phyloP scores from a whole-genome alignment of 2,797 vertebrate species.

The Danionella dracula region DNA sequence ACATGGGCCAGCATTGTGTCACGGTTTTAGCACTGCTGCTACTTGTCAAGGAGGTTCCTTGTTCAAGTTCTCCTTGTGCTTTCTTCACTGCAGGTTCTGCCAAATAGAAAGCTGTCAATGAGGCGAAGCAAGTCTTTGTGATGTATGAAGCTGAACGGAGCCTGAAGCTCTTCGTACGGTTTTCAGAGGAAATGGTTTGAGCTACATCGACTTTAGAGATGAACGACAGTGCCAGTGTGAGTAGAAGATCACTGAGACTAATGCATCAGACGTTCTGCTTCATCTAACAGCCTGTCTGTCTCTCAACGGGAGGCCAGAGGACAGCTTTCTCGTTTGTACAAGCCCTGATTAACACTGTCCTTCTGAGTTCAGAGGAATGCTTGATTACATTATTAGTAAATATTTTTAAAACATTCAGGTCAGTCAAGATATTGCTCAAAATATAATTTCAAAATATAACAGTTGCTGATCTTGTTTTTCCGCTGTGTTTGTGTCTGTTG shows the following conservation, averaged over 20 bases:
- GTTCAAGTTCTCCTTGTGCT: too few species aligned
- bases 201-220: neutral
- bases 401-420: neutral
- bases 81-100: too few species aligned
- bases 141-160: too few species aligned
- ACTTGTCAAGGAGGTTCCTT: too few species aligned
- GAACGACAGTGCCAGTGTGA: constrained; percentile 11
- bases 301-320: constrained; percentile 44
- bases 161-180: neutral
- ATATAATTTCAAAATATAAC: too few species aligned
- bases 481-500: neutral
- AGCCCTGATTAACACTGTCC: constrained; percentile 1
- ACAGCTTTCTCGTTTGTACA: constrained; percentile 50
- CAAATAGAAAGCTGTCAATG: neutral
- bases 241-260: constrained; percentile 1
- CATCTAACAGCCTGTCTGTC: constrained; percentile 42
- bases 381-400: neutral
- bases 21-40: too few species aligned
- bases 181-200: neutral
- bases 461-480: neutral
- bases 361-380: too few species aligned
- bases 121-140: neutral
- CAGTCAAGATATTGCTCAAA: neutral
- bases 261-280: constrained; percentile 3
- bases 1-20: too few species aligned